Evolutionary conservation across 2,888 invertebrate species (phyloP), one percentile per base, ranked within the genome.

Genomic region (Platerodrilus igneus): DNA sequence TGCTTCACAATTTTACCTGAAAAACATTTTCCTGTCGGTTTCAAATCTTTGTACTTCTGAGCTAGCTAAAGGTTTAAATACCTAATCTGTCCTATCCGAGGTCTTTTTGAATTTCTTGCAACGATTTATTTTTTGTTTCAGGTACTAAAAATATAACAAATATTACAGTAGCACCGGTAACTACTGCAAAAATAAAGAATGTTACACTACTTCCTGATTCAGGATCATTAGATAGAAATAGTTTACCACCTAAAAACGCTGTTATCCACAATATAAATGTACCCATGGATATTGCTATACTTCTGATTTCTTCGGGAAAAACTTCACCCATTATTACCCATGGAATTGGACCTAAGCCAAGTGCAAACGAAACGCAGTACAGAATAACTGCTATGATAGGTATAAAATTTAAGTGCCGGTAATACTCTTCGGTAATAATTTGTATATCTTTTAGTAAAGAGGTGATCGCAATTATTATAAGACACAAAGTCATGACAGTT

Each of bases 321-420:
- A 90, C 70, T 60, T 90, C 90, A 3, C 87, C 79, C 11, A 48
- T 36, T 75, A 85, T 82, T 72, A 88, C 75, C 84, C 85, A 86
- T 0, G 89, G 88, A 16, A 90, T 83, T 0, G 89, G 89, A 0
- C 89, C 89, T 54, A 81, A 83, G 23, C 88, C 88, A 22, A 88
- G 57, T 0, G 86, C 83, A 67, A 88, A 89, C 15, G 83, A 76
- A n/a, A 84, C 63, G n/a, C 85, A 80, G 63, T 85, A 90, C 1
- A 83, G 46, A 9, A 83, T 81, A 13, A 89, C 63, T 16, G 81
- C 77, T 1, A 78, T 51, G 4, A 89, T 63, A 0, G 89, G 87
- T 33, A 89, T 59, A 83, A 85, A 86, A 0, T 75, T 72, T 5
- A 85, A 70, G 11, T 66, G 58, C 0, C 60, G 72, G 14, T 74